phyloP scores from a whole-genome alignment of 1,140 invertebrate species.

The Cydia pomonella region DNA sequence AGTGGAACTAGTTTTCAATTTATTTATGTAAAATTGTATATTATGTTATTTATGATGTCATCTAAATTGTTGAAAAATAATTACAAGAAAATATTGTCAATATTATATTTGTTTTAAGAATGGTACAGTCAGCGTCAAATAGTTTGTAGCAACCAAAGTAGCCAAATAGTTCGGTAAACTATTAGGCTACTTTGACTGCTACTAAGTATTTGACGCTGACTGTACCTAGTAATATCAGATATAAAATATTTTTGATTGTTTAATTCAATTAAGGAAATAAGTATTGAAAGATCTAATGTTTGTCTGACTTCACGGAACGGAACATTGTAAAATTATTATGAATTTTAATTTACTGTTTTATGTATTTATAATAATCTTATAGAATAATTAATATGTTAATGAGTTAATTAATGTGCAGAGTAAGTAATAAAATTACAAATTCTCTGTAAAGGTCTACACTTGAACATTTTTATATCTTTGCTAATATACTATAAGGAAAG shows the following conservation, averaged over 20 bases:
- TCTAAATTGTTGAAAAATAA: too few relatives aligned
- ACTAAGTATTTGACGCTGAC: too few relatives aligned
- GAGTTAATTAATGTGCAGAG: background rate
- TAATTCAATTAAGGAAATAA: background rate
- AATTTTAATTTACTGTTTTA: background rate
- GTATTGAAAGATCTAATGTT: background rate
- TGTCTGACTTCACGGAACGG: background rate
- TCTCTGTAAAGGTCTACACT: background rate
- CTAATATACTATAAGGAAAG: conserved; percentile 9
- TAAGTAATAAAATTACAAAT: conserved; percentile 1
- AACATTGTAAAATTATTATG: background rate
- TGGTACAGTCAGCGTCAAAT: too few relatives aligned
- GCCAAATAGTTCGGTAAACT: too few relatives aligned
- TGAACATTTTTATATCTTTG: background rate
- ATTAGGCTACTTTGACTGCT: too few relatives aligned
- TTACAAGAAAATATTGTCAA: too few relatives aligned
- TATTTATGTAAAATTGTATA: too few relatives aligned
- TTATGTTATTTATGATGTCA: too few relatives aligned
- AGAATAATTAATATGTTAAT: background rate
- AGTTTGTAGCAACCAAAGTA: too few relatives aligned
- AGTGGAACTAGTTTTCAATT: too few relatives aligned
- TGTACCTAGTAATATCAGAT: too few relatives aligned
- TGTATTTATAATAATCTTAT: background rate
- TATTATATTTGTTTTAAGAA: background rate
- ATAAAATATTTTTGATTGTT: background rate